Conservation (phyloP, 1,140 invertebrate species). For the Laodelphax striatellus region DNA sequence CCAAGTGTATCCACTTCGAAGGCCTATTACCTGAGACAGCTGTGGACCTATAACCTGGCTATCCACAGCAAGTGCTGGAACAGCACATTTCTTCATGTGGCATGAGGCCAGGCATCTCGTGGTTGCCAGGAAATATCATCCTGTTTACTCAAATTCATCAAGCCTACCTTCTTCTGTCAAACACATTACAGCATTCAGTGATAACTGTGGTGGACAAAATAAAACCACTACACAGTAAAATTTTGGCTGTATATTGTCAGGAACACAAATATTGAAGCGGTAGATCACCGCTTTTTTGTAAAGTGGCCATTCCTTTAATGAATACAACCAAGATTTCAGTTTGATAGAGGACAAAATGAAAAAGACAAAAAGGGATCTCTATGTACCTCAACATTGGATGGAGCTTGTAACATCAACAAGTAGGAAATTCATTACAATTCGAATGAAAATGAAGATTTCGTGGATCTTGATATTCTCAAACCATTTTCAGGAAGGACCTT, state of each 20-base stretch:
- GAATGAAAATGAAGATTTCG: neutral
- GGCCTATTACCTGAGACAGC: constrained; percentile 14
- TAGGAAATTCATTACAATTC: neutral
- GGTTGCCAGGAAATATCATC: constrained; percentile 18
- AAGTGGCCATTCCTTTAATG: constrained; percentile 17
- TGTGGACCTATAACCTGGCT: too few relatives aligned
- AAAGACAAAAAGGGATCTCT: neutral
- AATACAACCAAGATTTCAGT: constrained; percentile 18
- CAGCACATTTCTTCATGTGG: constrained; percentile 17
- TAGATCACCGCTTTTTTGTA: constrained; percentile 17
- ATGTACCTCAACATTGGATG: neutral
- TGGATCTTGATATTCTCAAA: neutral
- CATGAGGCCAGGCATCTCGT: constrained; percentile 14
- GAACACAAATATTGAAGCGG: constrained; percentile 15
- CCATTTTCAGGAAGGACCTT: neutral
- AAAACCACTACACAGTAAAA: constrained; percentile 12
- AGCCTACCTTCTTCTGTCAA: constrained; percentile 5
- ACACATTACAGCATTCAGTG: constrained; percentile 10
- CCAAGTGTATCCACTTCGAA: constrained; percentile 7
- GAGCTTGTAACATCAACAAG: too few relatives aligned
- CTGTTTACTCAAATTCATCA: constrained; percentile 17
- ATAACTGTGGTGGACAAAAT: constrained; percentile 15
- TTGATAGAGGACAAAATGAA: constrained; percentile 11
- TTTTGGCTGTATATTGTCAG: constrained; percentile 20
- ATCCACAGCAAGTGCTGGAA: constrained; percentile 14